Percentiles rank a stretch among this genome's conserved stretches.
phyloP scores from a whole-genome alignment of 2,888 invertebrate genomes.

The Esperia sulphurella region DNA sequence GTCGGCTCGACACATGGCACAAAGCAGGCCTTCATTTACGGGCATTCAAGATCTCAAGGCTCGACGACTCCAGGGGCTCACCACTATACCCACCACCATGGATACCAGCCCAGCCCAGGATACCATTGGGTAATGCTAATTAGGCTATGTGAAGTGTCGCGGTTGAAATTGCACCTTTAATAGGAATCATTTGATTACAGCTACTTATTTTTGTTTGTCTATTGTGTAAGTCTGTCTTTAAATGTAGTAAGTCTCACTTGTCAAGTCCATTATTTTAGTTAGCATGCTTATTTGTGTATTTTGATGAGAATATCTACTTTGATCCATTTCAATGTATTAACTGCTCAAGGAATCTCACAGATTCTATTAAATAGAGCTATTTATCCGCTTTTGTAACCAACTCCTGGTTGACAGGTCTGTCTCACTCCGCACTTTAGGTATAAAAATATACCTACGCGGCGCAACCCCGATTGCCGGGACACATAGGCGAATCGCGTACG shows the following conservation, averaged over 20 bases:
- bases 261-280: conserved; percentile 43
- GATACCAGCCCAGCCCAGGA: conserved; percentile 85
- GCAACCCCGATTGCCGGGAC: too few relatives aligned
- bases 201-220: conserved; percentile 31
- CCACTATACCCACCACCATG: conserved; percentile 82
- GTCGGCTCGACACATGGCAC: conserved; percentile 85
- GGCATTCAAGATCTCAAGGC: conserved; percentile 81
- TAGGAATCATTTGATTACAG: conserved; percentile 39
- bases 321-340: too few relatives aligned
- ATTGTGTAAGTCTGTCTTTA: conserved; percentile 42
- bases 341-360: too few relatives aligned
- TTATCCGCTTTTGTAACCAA: too few relatives aligned
- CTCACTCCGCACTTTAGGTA: too few relatives aligned
- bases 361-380: too few relatives aligned
- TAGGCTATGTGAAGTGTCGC: conserved; percentile 60
- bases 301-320: neutral
- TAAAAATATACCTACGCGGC: too few relatives aligned
- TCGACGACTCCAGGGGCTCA: conserved; percentile 82
- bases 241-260: conserved; percentile 41
- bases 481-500: too few relatives aligned
- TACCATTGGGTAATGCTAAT: conserved; percentile 86
- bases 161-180: conserved; percentile 47
- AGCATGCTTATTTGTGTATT: conserved; percentile 44
- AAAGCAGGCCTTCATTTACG: conserved; percentile 80
- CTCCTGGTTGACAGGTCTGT: too few relatives aligned